Evolutionary conservation across 2,888 invertebrate species (phyloP), one percentile per base, ranked within the genome.

Genomic region (Pterobdella sp.): DNA sequence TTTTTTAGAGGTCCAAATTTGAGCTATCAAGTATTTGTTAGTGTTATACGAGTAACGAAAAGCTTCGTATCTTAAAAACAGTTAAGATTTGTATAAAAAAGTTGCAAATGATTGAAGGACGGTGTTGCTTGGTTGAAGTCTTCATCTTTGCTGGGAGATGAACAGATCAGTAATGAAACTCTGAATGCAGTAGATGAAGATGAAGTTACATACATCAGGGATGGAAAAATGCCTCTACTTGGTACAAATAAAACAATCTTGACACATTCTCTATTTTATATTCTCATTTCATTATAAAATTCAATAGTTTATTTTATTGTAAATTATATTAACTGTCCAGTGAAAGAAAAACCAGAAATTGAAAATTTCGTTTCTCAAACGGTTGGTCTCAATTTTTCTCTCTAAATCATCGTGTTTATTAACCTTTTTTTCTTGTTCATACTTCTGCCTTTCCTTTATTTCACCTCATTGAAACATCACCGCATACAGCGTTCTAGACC

Each of bases 61-160:
- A 18, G 52, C n/a, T 49, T 49, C n/a, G n/a, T n/a, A n/a, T n/a
- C n/a, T n/a, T 49, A 49, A 14, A 49, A 18, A 18, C 52, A 49
- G n/a, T 49, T 14, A 14, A 49, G 52, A 49, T n/a, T 14, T 49
- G 14, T 14, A 49, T 49, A 49, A 14, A 49, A 49, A 14, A 18
- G 14, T 18, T 49, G n/a, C 14, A n/a, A 49, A 68, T 26, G 42
- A 68, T n/a, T 26, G 36, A 29, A 36, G 37, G n/a, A 68, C 26
- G 22, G 68, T 37, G 18, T 68, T 68, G 26, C 37, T 68, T 32
- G 42, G 68, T 31, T 60, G n/a, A n/a, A n/a, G n/a, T n/a, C n/a
- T n/a, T n/a, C n/a, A n/a, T n/a, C n/a, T n/a, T n/a, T n/a, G n/a
- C n/a, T n/a, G n/a, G n/a, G n/a, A n/a, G n/a, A n/a, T n/a, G n/a